These are phyloP conservation scores for Ametastegia equiseti DNA, from an alignment of 2,888 invertebrate genomes.

Conservation along the genomic window DNA sequence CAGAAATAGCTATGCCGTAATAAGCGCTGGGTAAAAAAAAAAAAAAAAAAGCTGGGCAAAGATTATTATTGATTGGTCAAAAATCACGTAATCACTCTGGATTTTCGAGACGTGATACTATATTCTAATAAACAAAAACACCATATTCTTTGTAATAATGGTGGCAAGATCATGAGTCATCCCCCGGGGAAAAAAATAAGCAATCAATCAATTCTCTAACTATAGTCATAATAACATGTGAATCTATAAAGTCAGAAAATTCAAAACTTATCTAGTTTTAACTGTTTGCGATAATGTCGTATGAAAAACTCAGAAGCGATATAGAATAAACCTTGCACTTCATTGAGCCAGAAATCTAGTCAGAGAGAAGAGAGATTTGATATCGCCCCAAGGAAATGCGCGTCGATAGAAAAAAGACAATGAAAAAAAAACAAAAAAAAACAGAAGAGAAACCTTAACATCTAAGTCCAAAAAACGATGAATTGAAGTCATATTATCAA, in stretches of 20 bases:
- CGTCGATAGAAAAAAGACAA: slow-evolving; percentile 21
- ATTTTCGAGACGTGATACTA: not conserved
- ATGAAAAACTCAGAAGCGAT: slow-evolving; percentile 6
- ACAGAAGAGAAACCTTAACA: no score
- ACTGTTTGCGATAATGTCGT: not conserved
- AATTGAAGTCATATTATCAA: slow-evolving; percentile 5
- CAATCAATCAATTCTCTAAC: slow-evolving; percentile 15
- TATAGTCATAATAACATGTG: slow-evolving; percentile 34
- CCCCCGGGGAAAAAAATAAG: not conserved
- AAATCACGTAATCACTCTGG: not conserved
- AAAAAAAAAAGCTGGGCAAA: not conserved
- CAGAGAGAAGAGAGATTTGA: not conserved
- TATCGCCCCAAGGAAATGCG: slow-evolving; percentile 16
- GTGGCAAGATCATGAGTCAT: slow-evolving; percentile 17
- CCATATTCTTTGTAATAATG: not conserved
- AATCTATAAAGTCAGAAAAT: slow-evolving; percentile 26
- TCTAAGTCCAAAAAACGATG: not conserved
- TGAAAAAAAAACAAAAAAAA: slow-evolving; percentile 27
- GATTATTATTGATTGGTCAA: not conserved
- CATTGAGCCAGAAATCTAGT: not conserved
- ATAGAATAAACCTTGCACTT: slow-evolving; percentile 1
- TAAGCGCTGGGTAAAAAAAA: no score
- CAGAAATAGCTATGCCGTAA: slow-evolving; percentile 16
- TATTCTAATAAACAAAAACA: not conserved
- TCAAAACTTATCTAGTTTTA: not conserved